Conservation (phyloP, 2,888 invertebrate genomes). For the Salpingus planirostris region DNA sequence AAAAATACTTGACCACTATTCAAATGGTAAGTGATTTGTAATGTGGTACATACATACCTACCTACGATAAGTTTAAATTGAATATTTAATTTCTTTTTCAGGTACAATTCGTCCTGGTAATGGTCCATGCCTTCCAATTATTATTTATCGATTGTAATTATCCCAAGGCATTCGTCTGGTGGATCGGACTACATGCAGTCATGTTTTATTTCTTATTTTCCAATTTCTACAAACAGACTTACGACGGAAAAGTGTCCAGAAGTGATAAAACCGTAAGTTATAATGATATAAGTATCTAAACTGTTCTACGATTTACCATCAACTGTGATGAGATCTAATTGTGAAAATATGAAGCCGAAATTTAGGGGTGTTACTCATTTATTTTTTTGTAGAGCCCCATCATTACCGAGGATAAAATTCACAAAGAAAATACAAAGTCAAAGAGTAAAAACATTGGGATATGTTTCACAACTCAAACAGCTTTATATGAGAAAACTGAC, state of each 20-base stretch:
- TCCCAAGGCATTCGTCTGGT: constrained; percentile 80
- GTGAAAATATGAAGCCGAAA: too few species aligned
- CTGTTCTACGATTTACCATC: too few species aligned
- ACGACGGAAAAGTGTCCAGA: constrained; percentile 45
- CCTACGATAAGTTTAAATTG: too few species aligned
- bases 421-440: constrained; percentile 3
- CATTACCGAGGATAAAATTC: too few species aligned
- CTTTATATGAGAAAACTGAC: constrained; percentile 37
- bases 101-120: constrained; percentile 81
- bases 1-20: constrained; percentile 81
- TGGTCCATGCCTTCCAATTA: constrained; percentile 83
- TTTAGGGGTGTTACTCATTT: too few species aligned
- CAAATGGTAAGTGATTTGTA: constrained; percentile 79
- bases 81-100: constrained; percentile 38
- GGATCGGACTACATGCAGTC: constrained; percentile 85
- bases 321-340: too few species aligned
- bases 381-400: too few species aligned
- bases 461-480: constrained; percentile 36
- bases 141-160: constrained; percentile 85
- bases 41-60: too few species aligned
- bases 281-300: too few species aligned
- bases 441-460: constrained; percentile 26
- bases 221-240: constrained; percentile 79
- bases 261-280: constrained; percentile 14
- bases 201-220: constrained; percentile 91